Evolutionary conservation across 2,888 invertebrate species (phyloP), one percentile per base, ranked within the genome.

Genomic region (Nudaria mundana): DNA sequence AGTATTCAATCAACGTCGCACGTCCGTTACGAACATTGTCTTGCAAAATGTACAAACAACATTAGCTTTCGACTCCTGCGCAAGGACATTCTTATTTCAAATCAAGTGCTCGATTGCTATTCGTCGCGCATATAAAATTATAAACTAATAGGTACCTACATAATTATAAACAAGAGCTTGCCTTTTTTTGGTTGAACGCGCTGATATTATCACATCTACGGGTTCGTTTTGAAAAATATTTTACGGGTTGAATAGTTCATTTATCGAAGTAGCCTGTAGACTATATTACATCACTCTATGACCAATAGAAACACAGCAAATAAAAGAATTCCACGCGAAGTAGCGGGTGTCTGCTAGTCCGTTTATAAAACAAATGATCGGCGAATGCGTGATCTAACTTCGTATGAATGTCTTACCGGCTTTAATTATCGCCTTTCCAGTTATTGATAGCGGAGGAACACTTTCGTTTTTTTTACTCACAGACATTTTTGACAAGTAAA

Each of bases 21-120:
- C n/a, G n/a, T 29, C 52, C 49, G 71, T 76, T 76, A 74, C 78
- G 71, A 66, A 55, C 59, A 63, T 58, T 61, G 62, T 66, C 70
- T 83, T 84, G 81, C 84, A 76, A 80, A 80, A 83, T 64, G 66
- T 66, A 66, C 58, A 36, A 52, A 55, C n/a, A n/a, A n/a, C 52
- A 62, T 68, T 59, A 64, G 66, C 71, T 70, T 68, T 66, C 68
- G 56, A 63, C 57, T 57, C 51, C 51, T 57, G 63, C 73, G 77
- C 82, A 83, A 84, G 83, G 83, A 81, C 81, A 73, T 72, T 69
- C 43, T 61, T 56, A 52, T 56, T 60, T 67, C 61, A 58, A 63
- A 63, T 58, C 56, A 31, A 38, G 40, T 22, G 33, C 23, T 30
- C 41, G 46, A 46, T 56, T 56, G 60, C 73, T 65, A 59, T 71